Evolutionary conservation across 2,113 vertebrate genomes (phyloP).

Genomic region (Calidris pugnax): DNA sequence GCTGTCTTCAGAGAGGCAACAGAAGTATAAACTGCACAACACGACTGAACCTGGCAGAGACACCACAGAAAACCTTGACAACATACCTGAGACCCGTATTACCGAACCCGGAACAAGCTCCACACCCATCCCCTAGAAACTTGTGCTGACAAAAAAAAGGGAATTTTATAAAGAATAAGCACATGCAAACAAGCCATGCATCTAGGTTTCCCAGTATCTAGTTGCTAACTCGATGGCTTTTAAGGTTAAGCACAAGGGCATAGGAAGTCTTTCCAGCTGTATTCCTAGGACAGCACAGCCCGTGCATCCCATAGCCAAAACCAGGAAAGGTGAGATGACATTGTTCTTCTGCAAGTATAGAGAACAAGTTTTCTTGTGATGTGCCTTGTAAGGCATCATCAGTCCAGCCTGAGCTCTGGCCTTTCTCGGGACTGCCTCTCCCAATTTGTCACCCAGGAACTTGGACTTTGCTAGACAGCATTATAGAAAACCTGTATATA

Average conservation of each 20-base stretch:
- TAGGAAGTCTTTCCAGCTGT: neutral
- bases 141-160: neutral
- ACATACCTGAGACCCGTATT: neutral
- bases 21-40: neutral
- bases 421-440: neutral
- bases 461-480: neutral
- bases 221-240: neutral
- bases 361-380: neutral
- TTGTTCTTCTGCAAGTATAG: neutral
- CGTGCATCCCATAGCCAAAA: neutral
- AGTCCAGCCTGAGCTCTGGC: neutral
- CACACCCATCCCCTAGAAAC: neutral
- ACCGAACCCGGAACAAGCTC: neutral
- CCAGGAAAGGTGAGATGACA: neutral
- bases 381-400: neutral
- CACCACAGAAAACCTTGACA: neutral
- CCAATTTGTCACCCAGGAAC: neutral
- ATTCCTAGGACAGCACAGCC: neutral
- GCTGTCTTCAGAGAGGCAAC: neutral
- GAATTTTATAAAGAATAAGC: neutral
- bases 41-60: neutral
- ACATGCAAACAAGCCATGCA: neutral
- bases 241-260: neutral
- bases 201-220: neutral
- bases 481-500: neutral